Conservation (phyloP, 2,113 vertebrate species). For the Petrocephalus zakoni region DNA sequence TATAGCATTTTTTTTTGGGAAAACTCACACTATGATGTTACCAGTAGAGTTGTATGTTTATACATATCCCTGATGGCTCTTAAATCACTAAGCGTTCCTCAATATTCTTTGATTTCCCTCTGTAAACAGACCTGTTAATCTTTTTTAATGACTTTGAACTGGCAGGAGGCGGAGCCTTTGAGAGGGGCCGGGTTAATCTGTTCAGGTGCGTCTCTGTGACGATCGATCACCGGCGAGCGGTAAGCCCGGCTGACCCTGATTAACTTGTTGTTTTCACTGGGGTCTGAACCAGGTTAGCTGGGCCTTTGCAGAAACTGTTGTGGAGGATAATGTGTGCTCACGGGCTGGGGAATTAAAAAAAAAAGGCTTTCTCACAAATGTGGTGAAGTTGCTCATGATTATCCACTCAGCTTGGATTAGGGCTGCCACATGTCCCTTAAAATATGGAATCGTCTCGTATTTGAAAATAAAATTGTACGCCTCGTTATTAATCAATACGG, state of each 20-base stretch:
- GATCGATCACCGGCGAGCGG: neutral
- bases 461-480: too few relatives aligned
- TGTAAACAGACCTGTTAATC: neutral
- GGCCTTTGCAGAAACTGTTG: neutral
- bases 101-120: neutral
- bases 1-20: neutral
- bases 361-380: neutral
- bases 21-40: neutral
- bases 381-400: neutral
- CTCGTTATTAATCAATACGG: too few relatives aligned
- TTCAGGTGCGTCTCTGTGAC: neutral
- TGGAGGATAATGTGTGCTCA: neutral
- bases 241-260: neutral
- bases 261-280: neutral
- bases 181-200: neutral
- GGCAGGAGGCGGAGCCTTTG: neutral
- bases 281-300: neutral
- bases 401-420: neutral
- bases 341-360: neutral
- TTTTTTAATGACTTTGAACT: neutral
- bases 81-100: neutral
- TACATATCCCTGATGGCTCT: neutral
- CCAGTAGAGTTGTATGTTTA: neutral
- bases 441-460: too few relatives aligned
- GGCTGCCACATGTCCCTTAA: too few relatives aligned